Conservation (phyloP, 2,797 vertebrate genomes). For the Notoglanidium macrostoma region DNA sequence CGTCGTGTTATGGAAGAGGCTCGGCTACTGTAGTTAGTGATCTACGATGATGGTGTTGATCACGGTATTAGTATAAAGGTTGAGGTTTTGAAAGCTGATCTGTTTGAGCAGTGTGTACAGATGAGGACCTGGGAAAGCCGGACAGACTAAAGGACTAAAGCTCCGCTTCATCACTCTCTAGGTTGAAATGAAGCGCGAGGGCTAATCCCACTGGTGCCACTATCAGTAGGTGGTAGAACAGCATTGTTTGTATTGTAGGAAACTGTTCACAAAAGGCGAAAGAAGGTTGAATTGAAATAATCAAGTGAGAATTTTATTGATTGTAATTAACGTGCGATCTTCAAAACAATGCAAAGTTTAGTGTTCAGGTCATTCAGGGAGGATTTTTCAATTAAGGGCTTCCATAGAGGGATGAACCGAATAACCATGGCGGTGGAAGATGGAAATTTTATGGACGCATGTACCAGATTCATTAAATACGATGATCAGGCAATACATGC, state of each 20-base stretch:
- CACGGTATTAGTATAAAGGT: background rate
- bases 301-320: background rate
- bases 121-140: background rate
- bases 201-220: background rate
- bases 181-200: background rate
- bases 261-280: background rate
- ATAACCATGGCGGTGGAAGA: no score
- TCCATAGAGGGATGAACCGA: background rate
- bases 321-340: background rate
- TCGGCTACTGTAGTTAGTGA: background rate
- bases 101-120: background rate
- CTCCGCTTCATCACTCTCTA: background rate
- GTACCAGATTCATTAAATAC: background rate
- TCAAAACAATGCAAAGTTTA: background rate
- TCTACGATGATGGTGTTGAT: background rate
- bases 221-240: background rate
- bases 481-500: background rate
- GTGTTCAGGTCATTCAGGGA: no score
- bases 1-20: background rate
- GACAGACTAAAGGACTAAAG: background rate
- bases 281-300: background rate
- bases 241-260: background rate
- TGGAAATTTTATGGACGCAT: background rate
- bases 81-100: background rate
- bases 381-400: background rate